These are phyloP conservation scores for Mirza zaza DNA, from an alignment of 2,113 vertebrate species.

Conservation along the genomic window DNA sequence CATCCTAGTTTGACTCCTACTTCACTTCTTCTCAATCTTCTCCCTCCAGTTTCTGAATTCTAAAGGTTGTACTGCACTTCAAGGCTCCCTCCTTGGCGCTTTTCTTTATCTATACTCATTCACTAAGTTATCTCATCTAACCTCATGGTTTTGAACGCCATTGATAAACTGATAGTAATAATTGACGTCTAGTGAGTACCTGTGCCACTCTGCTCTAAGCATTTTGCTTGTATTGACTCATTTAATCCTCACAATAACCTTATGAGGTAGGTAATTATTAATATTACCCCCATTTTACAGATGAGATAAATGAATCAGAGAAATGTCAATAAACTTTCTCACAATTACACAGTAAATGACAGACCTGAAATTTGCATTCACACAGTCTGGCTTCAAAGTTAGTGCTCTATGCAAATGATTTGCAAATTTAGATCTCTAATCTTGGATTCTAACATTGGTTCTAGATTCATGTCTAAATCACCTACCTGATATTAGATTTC, in stretches of 20 bases:
- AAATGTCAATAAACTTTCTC: background rate
- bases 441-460: background rate
- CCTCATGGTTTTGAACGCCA: background rate
- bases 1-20: background rate
- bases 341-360: background rate
- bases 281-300: background rate
- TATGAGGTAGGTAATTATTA: background rate
- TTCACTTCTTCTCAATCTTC: background rate
- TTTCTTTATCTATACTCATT: constrained; percentile 1
- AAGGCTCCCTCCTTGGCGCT: background rate
- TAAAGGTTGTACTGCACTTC: background rate
- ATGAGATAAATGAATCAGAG: background rate
- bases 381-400: background rate
- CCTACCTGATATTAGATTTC: background rate
- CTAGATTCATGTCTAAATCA: background rate
- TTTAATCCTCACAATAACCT: constrained; percentile 20
- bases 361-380: constrained; percentile 6
- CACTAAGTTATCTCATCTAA: background rate
- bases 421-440: background rate
- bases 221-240: background rate
- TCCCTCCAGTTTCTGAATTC: background rate
- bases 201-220: background rate
- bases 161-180: background rate
- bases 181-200: background rate
- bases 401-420: background rate